Evolutionary conservation across 2,113 vertebrate species (phyloP).

Genomic region (Porphyrio hochstetteri): DNA sequence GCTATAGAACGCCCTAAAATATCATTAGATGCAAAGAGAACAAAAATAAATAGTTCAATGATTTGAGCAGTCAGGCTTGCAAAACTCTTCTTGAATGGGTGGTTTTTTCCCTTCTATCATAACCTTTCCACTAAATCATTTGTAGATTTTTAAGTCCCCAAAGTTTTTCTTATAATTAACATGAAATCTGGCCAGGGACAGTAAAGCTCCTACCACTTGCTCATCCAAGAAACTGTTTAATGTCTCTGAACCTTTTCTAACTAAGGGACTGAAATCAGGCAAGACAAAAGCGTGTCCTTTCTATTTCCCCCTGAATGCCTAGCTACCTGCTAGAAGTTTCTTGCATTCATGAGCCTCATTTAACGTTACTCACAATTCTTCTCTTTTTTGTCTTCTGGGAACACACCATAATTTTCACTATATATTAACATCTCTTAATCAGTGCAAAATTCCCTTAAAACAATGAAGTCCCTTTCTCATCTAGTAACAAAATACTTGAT

Average conservation of each 20-base stretch:
- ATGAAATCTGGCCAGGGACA: background rate
- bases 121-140: constrained; percentile 7
- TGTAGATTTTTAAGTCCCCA: background rate
- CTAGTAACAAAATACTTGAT: background rate
- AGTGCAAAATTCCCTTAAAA: background rate
- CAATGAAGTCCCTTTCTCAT: background rate
- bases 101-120: background rate
- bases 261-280: background rate
- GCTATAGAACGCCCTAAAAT: background rate
- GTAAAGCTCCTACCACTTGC: background rate
- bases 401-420: background rate
- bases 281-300: background rate
- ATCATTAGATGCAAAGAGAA: background rate
- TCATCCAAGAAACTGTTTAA: constrained; percentile 21
- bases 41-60: background rate
- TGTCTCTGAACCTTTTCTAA: background rate
- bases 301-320: background rate
- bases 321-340: background rate
- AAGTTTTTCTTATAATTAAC: constrained; percentile 2
- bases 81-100: background rate
- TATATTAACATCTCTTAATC: background rate
- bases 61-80: background rate
- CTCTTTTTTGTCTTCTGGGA: background rate
- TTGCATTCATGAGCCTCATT: background rate
- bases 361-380: background rate